A percentile compares a stretch with the other conserved stretches of the same genome.
These are phyloP conservation scores for Harpagifer antarcticus DNA, from an alignment of 2,797 vertebrate genomes.

Conservation along the genomic window DNA sequence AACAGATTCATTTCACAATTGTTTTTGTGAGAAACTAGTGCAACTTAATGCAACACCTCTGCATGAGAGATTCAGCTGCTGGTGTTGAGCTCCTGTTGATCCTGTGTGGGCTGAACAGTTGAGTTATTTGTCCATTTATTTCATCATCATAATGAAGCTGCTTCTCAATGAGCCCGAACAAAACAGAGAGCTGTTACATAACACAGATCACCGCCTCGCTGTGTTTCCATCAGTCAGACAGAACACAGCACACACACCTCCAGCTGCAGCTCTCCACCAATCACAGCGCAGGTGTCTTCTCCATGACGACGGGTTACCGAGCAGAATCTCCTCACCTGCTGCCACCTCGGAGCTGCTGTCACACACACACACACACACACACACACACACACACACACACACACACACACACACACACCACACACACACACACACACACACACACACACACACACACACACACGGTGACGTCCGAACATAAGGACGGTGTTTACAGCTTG, in stretches of 20 bases:
- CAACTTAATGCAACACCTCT: not conserved
- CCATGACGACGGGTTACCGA: slow-evolving; percentile 77
- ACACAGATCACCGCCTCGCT: slow-evolving; percentile 10
- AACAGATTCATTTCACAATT: too few relatives aligned
- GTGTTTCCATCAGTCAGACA: slow-evolving; percentile 16
- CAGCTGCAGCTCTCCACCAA: slow-evolving; percentile 63
- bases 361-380: not conserved
- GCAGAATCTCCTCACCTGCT: slow-evolving; percentile 64
- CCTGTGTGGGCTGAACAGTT: not conserved
- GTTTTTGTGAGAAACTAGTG: not conserved
- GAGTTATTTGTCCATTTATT: not conserved
- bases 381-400: too few relatives aligned
- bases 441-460: too few relatives aligned
- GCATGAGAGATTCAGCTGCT: not conserved
- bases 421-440: too few relatives aligned
- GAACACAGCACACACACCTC: slow-evolving; percentile 31
- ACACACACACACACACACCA: too few relatives aligned
- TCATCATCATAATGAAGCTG: too few relatives aligned
- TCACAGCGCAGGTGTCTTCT: slow-evolving; percentile 48
- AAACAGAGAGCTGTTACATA: slow-evolving; percentile 28
- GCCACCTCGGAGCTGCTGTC: slow-evolving; percentile 19
- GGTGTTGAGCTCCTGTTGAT: not conserved
- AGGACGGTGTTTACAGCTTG: not conserved
- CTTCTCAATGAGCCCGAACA: not conserved
- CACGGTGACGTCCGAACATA: not conserved